Evolutionary conservation across 2,888 invertebrate genomes (phyloP), one percentile per base, ranked within the genome.

Genomic region (Orthosia gothica): DNA sequence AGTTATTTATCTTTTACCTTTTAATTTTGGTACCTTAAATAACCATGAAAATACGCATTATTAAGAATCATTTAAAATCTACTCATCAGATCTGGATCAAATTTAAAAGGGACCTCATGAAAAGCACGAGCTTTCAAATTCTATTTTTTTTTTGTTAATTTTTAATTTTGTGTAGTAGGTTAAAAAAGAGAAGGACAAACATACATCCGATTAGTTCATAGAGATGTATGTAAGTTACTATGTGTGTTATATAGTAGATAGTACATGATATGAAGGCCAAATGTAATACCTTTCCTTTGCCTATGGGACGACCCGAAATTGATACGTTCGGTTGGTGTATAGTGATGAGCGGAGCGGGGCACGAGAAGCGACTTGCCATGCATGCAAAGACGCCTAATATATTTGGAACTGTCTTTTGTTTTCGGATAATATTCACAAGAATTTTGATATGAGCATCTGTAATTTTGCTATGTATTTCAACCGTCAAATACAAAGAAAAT

Each of bases 201-300:
- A 73, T 72, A 65, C 32, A 57, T 52, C 49, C 49, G 57, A 62
- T 78, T 65, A 78, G 76, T 84, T 87, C 66, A 80, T 86, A 76
- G 72, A 81, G 71, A 80, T 76, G 66, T 79, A 62, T 55, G 57
- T 79, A n/a, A 65, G 47, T 55, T 63, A 80, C 74, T 74, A 75
- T 61, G 59, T 72, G 40, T 58, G 50, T 65, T 63, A 54, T 81
- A 40, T 66, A 68, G 32, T n/a, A 87, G 82, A 79, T 85, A 82
- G 82, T 81, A 81, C 68, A 79, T 75, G 78, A 78, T 70, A 68
- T 62, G 67, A 50, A 73, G 81, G 55, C 55, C 69, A 83, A 83
- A 81, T 80, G 85, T 80, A 80, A 88, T 83, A 80, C 83, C 76
- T 80, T 81, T 78, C 70, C 78, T 81, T 87, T 79, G 80, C 83